Conservation (phyloP, 2,113 vertebrate genomes). For the Pardalotus punctatus region DNA sequence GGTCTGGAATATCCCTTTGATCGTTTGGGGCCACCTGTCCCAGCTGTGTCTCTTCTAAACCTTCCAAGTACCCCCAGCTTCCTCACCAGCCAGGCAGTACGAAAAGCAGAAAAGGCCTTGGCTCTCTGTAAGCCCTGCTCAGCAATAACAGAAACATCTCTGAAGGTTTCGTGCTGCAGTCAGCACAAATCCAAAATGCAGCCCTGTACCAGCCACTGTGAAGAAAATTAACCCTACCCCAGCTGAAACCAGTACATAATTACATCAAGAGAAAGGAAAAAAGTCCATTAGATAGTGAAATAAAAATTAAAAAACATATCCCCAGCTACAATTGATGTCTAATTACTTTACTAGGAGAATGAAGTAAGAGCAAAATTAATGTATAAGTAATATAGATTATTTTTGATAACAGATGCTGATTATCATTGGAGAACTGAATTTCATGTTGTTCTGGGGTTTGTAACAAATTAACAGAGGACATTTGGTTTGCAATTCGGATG, state of each 20-base stretch:
- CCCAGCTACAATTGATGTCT: background rate
- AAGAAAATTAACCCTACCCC: background rate
- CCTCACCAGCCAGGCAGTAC: rapidly evolving
- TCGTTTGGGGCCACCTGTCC: background rate
- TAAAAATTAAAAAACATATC: background rate
- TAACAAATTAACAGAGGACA: background rate
- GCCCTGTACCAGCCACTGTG: no score
- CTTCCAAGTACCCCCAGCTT: background rate
- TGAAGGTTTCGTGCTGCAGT: background rate
- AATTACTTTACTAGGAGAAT: conserved; percentile 10
- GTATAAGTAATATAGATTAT: background rate
- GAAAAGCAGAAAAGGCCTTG: background rate
- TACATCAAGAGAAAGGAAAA: conserved; percentile 8
- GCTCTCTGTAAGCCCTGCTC: background rate
- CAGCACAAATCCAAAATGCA: background rate
- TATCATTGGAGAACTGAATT: background rate
- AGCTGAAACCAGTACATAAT: background rate
- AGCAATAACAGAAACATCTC: background rate
- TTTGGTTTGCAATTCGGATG: background rate
- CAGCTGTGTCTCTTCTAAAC: background rate
- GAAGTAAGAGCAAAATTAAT: background rate
- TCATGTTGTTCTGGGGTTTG: background rate
- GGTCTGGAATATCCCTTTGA: background rate
- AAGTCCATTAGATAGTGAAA: background rate
- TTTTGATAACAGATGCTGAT: background rate